These are phyloP conservation scores for Melanostoma scalare DNA, from an alignment of 2,888 invertebrate genomes.

Conservation along the genomic window DNA sequence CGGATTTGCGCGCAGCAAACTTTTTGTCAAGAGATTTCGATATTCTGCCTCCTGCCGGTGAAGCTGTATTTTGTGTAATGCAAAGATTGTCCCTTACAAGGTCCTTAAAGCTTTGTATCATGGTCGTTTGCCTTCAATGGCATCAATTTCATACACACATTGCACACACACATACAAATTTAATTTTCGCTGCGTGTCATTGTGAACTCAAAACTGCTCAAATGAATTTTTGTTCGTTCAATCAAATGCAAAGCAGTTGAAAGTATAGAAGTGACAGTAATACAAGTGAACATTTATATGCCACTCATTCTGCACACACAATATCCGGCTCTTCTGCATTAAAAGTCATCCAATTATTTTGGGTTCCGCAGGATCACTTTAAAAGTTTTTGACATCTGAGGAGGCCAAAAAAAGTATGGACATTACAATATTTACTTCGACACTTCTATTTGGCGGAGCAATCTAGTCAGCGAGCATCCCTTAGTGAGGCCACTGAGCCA, in stretches of 20 bases:
- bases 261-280: background rate
- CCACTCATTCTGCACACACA: background rate
- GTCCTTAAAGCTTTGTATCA: too few relatives aligned
- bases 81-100: constrained; percentile 35
- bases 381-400: constrained; percentile 9
- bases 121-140: too few relatives aligned
- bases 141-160: too few relatives aligned
- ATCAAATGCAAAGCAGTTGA: constrained; percentile 29
- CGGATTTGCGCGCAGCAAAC: constrained; percentile 55
- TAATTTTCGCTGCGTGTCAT: too few relatives aligned
- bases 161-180: too few relatives aligned
- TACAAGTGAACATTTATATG: background rate
- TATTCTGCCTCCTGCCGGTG: constrained; percentile 19
- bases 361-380: background rate
- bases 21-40: constrained; percentile 59
- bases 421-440: constrained; percentile 40
- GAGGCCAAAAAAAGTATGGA: background rate
- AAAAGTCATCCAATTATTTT: constrained; percentile 46
- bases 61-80: constrained; percentile 12
- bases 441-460: constrained; percentile 23
- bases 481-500: constrained; percentile 28
- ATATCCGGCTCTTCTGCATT: background rate
- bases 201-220: too few relatives aligned
- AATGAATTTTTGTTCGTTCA: background rate
- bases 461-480: constrained; percentile 18